Conservation (phyloP, 2,888 invertebrate species). For the Perizoma flavofasciatum region DNA sequence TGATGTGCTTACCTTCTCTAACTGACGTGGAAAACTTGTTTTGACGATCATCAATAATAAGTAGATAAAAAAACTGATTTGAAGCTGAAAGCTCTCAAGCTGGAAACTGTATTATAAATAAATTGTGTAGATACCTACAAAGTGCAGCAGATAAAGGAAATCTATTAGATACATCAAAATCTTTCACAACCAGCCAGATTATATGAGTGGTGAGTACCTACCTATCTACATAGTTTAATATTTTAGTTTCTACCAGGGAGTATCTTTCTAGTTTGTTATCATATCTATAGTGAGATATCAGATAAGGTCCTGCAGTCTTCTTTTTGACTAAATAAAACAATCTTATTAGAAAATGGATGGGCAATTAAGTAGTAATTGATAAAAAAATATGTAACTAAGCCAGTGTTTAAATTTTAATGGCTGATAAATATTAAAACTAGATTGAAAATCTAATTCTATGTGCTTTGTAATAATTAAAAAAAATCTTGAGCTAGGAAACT, state of each 20-base stretch:
- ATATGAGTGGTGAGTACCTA: not conserved
- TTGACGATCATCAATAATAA: slow-evolving; percentile 8
- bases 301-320: not conserved
- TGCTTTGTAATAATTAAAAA: no score
- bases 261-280: not conserved
- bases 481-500: no score
- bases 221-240: not conserved
- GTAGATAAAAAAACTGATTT: not conserved
- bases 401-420: no score
- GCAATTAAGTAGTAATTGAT: no score
- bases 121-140: not conserved
- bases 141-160: not conserved
- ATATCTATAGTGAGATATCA: not conserved
- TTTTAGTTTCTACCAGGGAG: not conserved
- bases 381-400: no score
- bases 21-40: slow-evolving; percentile 10
- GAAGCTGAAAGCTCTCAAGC: slow-evolving; percentile 20
- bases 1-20: not conserved
- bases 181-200: not conserved
- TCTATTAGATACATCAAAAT: not conserved
- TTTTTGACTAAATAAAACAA: not conserved
- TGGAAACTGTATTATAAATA: not conserved
- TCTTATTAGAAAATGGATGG: slow-evolving; percentile 1
- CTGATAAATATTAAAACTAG: no score
- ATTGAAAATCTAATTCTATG: no score